Conservation (phyloP, 2,888 invertebrate species). For the Sarcophaga variegata region DNA sequence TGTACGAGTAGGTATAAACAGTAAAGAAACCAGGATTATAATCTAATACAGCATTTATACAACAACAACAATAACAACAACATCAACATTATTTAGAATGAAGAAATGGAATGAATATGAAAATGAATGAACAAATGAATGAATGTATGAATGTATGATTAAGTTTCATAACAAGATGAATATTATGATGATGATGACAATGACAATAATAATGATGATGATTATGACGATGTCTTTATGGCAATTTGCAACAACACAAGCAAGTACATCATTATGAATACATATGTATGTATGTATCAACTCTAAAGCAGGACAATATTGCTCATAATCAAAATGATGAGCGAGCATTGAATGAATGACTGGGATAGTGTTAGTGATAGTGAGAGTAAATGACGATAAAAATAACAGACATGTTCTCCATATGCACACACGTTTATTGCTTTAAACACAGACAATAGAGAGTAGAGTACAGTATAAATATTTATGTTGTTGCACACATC, state of each 20-base stretch:
- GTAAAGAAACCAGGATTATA: background rate
- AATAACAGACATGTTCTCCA: background rate
- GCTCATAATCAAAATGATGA: background rate
- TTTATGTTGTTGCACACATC: background rate
- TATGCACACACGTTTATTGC: conserved; percentile 10
- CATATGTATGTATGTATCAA: background rate
- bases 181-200: conserved; percentile 36
- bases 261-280: background rate
- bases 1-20: background rate
- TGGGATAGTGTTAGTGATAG: background rate
- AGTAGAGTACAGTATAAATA: conserved; percentile 23
- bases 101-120: background rate
- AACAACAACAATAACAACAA: background rate
- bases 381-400: background rate
- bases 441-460: background rate
- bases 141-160: conserved; percentile 41
- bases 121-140: background rate
- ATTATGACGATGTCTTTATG: conserved; percentile 40
- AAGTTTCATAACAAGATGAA: conserved; percentile 64
- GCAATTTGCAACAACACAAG: conserved; percentile 42
- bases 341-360: conserved; percentile 3
- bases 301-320: background rate
- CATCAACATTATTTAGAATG: too few species aligned
- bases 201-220: conserved; percentile 49
- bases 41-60: background rate